Evolutionary conservation across 2,113 vertebrate species (phyloP), one percentile per base, ranked within the genome.

Genomic region (Megaleporinus macrocephalus): DNA sequence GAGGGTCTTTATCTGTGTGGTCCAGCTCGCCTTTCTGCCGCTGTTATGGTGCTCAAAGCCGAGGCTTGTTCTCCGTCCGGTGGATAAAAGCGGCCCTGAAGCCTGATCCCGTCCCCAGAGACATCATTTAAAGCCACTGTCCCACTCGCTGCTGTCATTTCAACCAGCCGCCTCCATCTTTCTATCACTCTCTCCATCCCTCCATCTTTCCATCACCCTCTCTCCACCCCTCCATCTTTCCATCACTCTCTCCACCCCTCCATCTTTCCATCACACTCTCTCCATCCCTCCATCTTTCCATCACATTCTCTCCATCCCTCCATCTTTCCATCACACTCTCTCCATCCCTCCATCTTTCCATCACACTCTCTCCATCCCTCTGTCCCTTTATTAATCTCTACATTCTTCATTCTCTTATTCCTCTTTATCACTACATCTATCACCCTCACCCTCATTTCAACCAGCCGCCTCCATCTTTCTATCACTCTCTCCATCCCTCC

Each of bases 1-100:
- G 95, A 91, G 91, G 85, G 85, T 92, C 94, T 97, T 97, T 96
- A 97, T 97, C 96, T 97, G 96, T 96, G 96, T 96, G 97, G 97
- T 96, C 96, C 86, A 86, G 55, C 91, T 85, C 90, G 69, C 63
- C 79, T 86, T 85, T 86, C 79, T 86, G 65, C 90, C 61, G 87
- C 89, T 90, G 88, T 86, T 59, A 66, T 69, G 89, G 51, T 75
- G 82, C 93, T 97, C 94, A 98, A 96, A 98, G 95, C 95, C 87
- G 73, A 83, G 88, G 87, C 93, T 97, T 97, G 96, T 98, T 97
- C 95, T 96, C 94, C 89, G 94, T 90, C 95, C 94, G 93, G 95
- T 92, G 93, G 94, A 94, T 95, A 93, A 95, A 95, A 95, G 94
- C 92, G 91, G 91, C 92, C 86, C 90, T 93, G 96, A 95, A 96